Conservation (phyloP, 1,140 invertebrate genomes). For the Neoseiulus cucumeris region DNA sequence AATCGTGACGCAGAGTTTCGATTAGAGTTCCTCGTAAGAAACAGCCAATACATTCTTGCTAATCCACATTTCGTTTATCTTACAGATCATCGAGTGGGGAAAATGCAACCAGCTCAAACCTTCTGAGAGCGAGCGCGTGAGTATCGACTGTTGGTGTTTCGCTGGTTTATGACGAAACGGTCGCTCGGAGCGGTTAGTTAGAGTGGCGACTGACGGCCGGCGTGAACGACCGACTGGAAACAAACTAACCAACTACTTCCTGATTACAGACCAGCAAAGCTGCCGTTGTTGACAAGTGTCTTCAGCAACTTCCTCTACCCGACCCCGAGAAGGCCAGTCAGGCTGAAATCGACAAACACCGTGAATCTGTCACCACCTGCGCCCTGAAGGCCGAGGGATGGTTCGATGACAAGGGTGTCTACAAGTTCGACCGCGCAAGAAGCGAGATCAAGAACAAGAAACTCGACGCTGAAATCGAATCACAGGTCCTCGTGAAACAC, state of each 20-base stretch:
- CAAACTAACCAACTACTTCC: not conserved
- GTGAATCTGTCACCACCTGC: conserved; percentile 18
- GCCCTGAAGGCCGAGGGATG: conserved; percentile 18
- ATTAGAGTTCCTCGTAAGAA: not conserved
- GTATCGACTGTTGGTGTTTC: no score
- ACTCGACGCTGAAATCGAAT: conserved; percentile 16
- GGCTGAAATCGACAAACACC: conserved; percentile 18
- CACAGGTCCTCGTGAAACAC: conserved; percentile 17
- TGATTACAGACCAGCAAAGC: conserved; percentile 16
- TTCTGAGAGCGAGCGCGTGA: conserved; percentile 16
- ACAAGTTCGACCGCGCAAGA: conserved; percentile 21
- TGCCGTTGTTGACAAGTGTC: conserved; percentile 17
- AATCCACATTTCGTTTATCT: not conserved
- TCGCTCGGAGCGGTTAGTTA: not conserved
- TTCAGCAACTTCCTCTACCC: conserved; percentile 17
- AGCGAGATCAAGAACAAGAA: conserved; percentile 22
- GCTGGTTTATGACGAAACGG: no score
- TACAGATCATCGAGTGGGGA: conserved; percentile 19
- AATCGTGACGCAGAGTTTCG: no score
- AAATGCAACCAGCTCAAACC: conserved; percentile 18
- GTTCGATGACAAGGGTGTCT: conserved; percentile 20
- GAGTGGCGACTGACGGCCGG: not conserved
- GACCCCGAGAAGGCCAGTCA: conserved; percentile 10
- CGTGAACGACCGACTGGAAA: not conserved
- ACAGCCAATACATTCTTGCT: not conserved